phyloP scores from a whole-genome alignment of 2,113 vertebrate species.

The Myodes glareolus region DNA sequence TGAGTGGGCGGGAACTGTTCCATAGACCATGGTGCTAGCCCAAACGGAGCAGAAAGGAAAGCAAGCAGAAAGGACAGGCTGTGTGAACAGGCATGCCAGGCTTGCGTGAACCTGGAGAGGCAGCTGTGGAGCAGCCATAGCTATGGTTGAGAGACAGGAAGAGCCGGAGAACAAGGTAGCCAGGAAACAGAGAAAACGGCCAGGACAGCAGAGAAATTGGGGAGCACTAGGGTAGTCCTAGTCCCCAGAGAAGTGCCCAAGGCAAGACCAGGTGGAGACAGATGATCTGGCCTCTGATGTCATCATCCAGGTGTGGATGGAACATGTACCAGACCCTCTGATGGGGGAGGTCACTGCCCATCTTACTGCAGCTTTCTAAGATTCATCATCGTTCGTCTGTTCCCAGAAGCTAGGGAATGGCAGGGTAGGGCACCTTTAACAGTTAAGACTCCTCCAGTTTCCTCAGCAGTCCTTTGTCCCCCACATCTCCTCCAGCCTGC shows the following conservation, averaged over 20 bases:
- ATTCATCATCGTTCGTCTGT: fast-evolving
- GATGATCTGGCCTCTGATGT: neutral
- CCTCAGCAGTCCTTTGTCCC: neutral
- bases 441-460: neutral
- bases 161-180: neutral
- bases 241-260: neutral
- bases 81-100: neutral
- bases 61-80: too few relatives aligned
- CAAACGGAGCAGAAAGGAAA: neutral
- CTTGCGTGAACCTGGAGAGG: neutral
- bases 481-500: fast-evolving
- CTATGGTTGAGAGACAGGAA: neutral
- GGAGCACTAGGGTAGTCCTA: neutral
- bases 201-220: neutral
- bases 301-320: neutral
- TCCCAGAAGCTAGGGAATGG: neutral
- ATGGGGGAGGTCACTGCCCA: neutral
- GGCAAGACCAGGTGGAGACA: neutral
- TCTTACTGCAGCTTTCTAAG: neutral
- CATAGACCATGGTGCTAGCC: neutral
- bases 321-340: too few relatives aligned
- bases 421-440: neutral
- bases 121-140: neutral
- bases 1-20: neutral
- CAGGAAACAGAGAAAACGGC: neutral